These are phyloP conservation scores for Eretmocerus hayati DNA, from an alignment of 2,888 invertebrate genomes.

Conservation along the genomic window DNA sequence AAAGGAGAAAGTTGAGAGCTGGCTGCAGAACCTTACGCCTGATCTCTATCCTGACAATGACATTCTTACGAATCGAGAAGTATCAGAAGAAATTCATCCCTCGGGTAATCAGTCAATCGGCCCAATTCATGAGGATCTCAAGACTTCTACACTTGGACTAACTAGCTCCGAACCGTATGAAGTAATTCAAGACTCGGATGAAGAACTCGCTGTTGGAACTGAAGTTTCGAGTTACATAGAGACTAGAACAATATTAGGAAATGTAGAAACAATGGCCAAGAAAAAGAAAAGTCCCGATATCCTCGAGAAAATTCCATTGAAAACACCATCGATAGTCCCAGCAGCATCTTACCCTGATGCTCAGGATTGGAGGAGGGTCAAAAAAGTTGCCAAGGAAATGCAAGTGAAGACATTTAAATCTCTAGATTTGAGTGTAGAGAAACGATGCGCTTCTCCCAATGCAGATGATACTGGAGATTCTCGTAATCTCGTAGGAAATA, in stretches of 20 bases:
- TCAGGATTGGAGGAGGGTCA: constrained; percentile 28
- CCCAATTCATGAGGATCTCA: background rate
- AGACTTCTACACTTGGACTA: background rate
- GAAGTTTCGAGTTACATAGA: constrained; percentile 8
- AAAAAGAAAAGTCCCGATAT: constrained; percentile 8
- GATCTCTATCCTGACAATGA: background rate
- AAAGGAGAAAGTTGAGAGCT: constrained; percentile 17
- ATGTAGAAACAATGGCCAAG: constrained; percentile 8
- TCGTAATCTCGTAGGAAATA: constrained; percentile 11
- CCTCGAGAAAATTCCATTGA: constrained; percentile 3
- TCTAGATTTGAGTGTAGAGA: constrained; percentile 30
- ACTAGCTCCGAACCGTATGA: background rate
- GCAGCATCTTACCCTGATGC: constrained; percentile 13
- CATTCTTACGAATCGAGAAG: background rate
- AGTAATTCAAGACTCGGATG: background rate
- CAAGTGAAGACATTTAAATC: constrained; percentile 28
- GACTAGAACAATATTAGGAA: constrained; percentile 1
- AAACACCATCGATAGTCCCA: constrained; percentile 9
- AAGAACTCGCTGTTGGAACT: background rate
- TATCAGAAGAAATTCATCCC: no score
- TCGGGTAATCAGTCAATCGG: no score
- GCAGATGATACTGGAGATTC: constrained; percentile 16
- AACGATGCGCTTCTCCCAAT: constrained; percentile 1
- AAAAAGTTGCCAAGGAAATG: constrained; percentile 33
- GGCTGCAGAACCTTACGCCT: constrained; percentile 8